Percentiles rank a stretch among this genome's conserved stretches.
Conservation (phyloP, 1,140 invertebrate genomes). For the Solenopsis fugax region DNA sequence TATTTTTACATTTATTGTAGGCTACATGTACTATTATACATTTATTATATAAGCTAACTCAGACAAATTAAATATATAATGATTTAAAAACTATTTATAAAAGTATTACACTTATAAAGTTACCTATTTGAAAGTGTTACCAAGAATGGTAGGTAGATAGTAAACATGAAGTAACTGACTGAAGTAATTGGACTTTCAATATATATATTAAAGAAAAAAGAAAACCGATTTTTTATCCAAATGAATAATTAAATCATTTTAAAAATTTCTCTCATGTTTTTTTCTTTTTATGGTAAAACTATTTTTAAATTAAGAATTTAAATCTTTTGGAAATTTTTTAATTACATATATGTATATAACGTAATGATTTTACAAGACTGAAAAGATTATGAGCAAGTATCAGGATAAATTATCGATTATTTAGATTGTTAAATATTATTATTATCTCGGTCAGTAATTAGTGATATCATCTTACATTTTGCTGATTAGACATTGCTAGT, state of each 20-base stretch:
- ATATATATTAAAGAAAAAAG: too few species aligned
- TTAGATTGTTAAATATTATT: slow-evolving; percentile 1
- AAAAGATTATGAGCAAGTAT: background rate
- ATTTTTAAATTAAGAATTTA: background rate
- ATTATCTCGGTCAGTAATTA: slow-evolving; percentile 3
- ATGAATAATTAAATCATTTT: slow-evolving; percentile 3
- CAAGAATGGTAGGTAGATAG: too few species aligned
- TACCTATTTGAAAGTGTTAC: too few species aligned
- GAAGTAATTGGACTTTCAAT: too few species aligned
- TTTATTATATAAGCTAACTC: background rate
- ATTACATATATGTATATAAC: background rate
- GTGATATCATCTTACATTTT: slow-evolving; percentile 49
- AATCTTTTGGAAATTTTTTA: background rate
- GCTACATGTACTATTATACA: background rate
- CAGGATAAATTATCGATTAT: slow-evolving; percentile 4
- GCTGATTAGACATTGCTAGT: slow-evolving; percentile 14
- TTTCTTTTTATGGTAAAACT: background rate
- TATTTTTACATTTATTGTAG: background rate
- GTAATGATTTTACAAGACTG: background rate
- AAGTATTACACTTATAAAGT: background rate
- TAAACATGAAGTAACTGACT: too few species aligned
- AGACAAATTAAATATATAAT: background rate
- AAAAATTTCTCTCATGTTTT: background rate
- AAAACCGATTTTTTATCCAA: background rate
- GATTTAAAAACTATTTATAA: background rate